A percentile compares a stretch with the other conserved stretches of the same genome.
Evolutionary conservation across 2,888 invertebrate species (phyloP).

Genomic region (Ctenicera cuprea): DNA sequence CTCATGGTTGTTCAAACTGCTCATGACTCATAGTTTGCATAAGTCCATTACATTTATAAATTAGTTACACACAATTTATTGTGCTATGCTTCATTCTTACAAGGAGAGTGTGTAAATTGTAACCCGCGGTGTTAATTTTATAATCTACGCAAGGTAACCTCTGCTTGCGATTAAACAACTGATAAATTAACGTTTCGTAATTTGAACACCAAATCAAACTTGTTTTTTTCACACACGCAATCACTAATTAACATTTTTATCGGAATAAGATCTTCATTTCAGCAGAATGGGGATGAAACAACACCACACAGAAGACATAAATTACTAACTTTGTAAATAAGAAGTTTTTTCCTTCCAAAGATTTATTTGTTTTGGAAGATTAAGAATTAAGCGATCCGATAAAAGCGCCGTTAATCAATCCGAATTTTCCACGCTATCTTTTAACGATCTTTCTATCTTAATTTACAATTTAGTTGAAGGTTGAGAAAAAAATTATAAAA

Average conservation of each 20-base stretch:
- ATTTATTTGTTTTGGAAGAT: background rate
- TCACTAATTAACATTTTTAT: background rate
- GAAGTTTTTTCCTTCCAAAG: background rate
- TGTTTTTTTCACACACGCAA: conserved; percentile 12
- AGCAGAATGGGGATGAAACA: too few species aligned
- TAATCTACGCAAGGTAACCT: conserved; percentile 29
- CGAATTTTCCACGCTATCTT: conserved; percentile 6
- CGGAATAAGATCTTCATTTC: background rate
- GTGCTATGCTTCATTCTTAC: conserved; percentile 26
- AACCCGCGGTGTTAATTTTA: conserved; percentile 43
- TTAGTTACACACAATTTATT: conserved; percentile 45
- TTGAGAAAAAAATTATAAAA: background rate
- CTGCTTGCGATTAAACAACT: conserved; percentile 19
- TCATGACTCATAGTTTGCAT: conserved; percentile 33
- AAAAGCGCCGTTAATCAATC: background rate
- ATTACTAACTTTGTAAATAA: background rate
- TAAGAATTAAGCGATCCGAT: background rate
- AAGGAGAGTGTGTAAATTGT: conserved; percentile 40
- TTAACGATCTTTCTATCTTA: background rate
- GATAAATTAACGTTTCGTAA: conserved; percentile 13
- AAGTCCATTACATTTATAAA: conserved; percentile 40
- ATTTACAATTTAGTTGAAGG: background rate
- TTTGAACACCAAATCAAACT: conserved; percentile 4
- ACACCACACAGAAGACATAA: background rate
- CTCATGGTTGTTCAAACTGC: background rate